Conservation (phyloP, 2,113 vertebrate species). For the Vimba vimba region DNA sequence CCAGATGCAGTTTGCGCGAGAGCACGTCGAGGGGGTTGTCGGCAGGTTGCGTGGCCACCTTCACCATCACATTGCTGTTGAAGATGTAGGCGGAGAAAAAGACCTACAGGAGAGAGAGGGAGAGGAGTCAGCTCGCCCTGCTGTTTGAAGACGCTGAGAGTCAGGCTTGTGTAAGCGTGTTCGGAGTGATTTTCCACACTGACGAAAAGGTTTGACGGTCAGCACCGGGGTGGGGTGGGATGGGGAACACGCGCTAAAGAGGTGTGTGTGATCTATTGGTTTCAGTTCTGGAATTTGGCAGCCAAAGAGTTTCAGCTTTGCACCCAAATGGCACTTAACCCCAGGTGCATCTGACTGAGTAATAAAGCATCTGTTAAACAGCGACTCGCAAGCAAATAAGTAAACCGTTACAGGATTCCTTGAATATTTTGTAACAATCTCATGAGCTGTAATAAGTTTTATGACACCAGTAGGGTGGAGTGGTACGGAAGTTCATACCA, state of each 20-base stretch:
- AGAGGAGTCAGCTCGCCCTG: constrained; percentile 3
- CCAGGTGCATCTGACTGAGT: not conserved
- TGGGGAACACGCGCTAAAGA: not conserved
- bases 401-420: not conserved
- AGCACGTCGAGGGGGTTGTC: constrained; percentile 97
- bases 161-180: constrained; percentile 18
- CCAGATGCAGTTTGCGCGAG: constrained; percentile 96
- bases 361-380: not conserved
- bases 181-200: not conserved
- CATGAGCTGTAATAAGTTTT: not conserved
- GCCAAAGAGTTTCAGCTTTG: not conserved
- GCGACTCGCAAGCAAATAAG: not conserved
- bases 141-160: constrained; percentile 18
- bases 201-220: not conserved
- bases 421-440: not conserved
- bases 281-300: not conserved
- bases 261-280: not conserved
- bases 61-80: constrained; percentile 99
- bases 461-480: not conserved
- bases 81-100: constrained; percentile 99
- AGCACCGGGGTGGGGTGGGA: not conserved
- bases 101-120: constrained; percentile 75
- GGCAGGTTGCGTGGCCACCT: constrained; percentile 97
- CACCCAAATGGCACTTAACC: not conserved
- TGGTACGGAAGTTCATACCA: not conserved